A percentile compares a stretch with the other conserved stretches of the same genome.
phyloP scores from a whole-genome alignment of 2,888 invertebrate genomes.

The Mimas tiliae region DNA sequence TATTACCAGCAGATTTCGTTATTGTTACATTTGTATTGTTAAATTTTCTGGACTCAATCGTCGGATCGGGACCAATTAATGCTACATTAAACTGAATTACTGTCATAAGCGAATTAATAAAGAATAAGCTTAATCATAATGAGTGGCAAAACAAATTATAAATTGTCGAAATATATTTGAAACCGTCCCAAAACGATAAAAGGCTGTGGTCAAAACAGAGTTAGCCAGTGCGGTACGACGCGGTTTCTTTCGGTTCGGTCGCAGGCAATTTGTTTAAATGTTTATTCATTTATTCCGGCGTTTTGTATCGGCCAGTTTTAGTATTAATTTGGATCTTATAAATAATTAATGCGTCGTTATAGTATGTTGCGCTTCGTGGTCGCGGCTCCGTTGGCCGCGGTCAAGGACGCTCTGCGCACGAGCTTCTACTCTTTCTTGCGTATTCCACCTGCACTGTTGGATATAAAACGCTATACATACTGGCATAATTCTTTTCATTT shows the following conservation, averaged over 20 bases:
- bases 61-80: neutral
- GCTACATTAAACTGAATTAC: neutral
- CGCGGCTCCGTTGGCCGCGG: slow-evolving; percentile 57
- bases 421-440: slow-evolving; percentile 44
- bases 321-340: slow-evolving; percentile 79
- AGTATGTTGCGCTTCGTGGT: slow-evolving; percentile 49
- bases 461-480: neutral
- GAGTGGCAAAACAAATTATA: slow-evolving; percentile 25
- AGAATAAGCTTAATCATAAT: slow-evolving; percentile 3
- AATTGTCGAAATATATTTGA: slow-evolving; percentile 43
- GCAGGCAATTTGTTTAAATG: slow-evolving; percentile 69
- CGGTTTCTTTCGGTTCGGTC: slow-evolving; percentile 45
- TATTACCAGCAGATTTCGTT: neutral
- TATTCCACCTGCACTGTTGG: slow-evolving; percentile 30
- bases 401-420: slow-evolving; percentile 67
- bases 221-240: slow-evolving; percentile 33
- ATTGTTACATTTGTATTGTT: neutral
- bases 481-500: neutral
- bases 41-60: neutral
- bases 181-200: slow-evolving; percentile 47
- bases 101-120: neutral
- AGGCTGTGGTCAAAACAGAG: slow-evolving; percentile 51
- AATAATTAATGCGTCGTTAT: slow-evolving; percentile 70
- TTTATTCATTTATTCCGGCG: slow-evolving; percentile 76
- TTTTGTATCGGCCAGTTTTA: slow-evolving; percentile 67